Evolutionary conservation across 2,888 invertebrate genomes (phyloP).

Genomic region (Noctuana brunneofusca): DNA sequence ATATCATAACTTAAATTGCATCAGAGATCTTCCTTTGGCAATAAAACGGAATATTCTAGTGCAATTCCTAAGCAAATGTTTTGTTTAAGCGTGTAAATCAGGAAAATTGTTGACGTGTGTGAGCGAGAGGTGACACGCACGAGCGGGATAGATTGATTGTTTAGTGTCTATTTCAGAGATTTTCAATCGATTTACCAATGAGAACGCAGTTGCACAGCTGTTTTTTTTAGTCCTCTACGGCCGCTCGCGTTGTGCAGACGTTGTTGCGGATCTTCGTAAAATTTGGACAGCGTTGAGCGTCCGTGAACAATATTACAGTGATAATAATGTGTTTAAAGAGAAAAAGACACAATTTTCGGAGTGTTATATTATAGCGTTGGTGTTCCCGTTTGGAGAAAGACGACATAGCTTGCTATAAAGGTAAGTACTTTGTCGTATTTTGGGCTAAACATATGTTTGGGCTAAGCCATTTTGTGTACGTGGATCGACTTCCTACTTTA

Average conservation of each 20-base stretch:
- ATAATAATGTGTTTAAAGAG: slow-evolving; percentile 82
- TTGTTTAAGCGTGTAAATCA: slow-evolving; percentile 19
- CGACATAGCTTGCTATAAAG: slow-evolving; percentile 70
- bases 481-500: slow-evolving; percentile 40
- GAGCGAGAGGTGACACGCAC: slow-evolving; percentile 53
- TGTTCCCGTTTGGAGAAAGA: slow-evolving; percentile 69
- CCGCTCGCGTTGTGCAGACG: slow-evolving; percentile 60
- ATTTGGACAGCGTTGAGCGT: slow-evolving; percentile 73
- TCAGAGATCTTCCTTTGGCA: slow-evolving; percentile 23
- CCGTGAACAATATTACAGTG: slow-evolving; percentile 72
- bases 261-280: slow-evolving; percentile 54
- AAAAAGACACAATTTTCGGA: slow-evolving; percentile 78
- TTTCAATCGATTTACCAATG: slow-evolving; percentile 81
- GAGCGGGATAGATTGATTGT: slow-evolving; percentile 55
- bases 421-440: slow-evolving; percentile 60
- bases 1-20: slow-evolving; percentile 37
- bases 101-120: slow-evolving; percentile 41
- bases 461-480: slow-evolving; percentile 42
- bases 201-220: slow-evolving; percentile 72
- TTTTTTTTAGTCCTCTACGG: slow-evolving; percentile 65
- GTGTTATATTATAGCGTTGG: slow-evolving; percentile 82
- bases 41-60: slow-evolving; percentile 37
- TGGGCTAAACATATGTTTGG: slow-evolving; percentile 60
- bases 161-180: slow-evolving; percentile 57
- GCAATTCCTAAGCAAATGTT: slow-evolving; percentile 30